Evolutionary conservation across 2,113 vertebrate species (phyloP), one percentile per base, ranked within the genome.

Genomic region (Microtus pennsylvanicus): DNA sequence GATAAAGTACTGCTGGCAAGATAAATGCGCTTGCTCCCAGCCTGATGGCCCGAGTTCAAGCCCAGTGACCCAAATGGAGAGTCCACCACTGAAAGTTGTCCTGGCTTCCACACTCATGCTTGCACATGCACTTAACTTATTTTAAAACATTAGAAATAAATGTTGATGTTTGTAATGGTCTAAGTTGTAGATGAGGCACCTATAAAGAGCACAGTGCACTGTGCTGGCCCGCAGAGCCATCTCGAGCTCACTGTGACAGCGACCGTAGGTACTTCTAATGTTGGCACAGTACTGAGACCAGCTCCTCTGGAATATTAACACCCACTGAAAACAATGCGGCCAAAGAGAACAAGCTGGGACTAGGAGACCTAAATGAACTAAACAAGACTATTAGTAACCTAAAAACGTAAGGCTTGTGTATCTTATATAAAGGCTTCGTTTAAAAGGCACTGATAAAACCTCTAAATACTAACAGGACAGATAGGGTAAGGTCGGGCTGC

Each of bases 371-470:
- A 47, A 42, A 42, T 16, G 12, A 58, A 33, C 1, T 38, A n/a
- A 13, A 24, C 81, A 50, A 85, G 81, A 42, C 35, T 38, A n/a
- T 28, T 22, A 50, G 35, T 67, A 28, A 91, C 72, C 45, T 55
- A 65, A 35, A 80, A 58, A 52, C 85, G 13, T 38, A 69, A 33
- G 67, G 67, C 30, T 33, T 52, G 58, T 19, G 7, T 3, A 7
- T 2, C 3, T 7, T 63, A 65, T 9, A 19, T 61, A 38, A 55
- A 87, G 22, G 76, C 72, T 95, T 78, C 91, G 28, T 35, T 55
- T 69, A 78, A 97, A 90, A 80, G 85, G 80, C 52, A 63, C 4
- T 61, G 93, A 95, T 96, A 93, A 95, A 96, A 55, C 42, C 92
- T 88, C 82, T 87, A 75, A 83, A 0, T 30, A 45, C 50, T 35